Base-by-base conservation (phyloP, 2,113 vertebrate species). In the Pygoscelis antarcticus region DNA sequence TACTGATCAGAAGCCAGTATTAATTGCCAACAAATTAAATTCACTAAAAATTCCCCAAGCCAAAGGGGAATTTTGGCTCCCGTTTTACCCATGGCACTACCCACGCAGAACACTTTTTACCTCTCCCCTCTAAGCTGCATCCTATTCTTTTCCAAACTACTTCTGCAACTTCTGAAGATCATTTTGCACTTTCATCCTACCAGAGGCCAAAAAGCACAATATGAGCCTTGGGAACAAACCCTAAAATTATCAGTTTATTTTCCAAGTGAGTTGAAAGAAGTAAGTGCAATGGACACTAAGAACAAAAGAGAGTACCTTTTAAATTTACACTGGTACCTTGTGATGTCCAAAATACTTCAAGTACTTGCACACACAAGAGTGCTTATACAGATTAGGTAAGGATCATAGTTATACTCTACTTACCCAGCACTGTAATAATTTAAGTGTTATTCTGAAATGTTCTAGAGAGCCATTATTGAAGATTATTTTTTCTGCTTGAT, bases 61-160 rank as follows among this genome's bases (percentile, higher is more conserved):
- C n/a, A 70, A 62, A 61, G 26, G 22, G 38, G 38, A 38, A 38
- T 38, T 38, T 38, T 38, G 38, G 38, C 38, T 38, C 38, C 27
- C 3, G 0, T 70, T 66, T 34, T 26, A 61, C 16, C 7, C 5
- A 6, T 4, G 15, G 8, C 42, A 26, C 20, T 27, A 16, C 18
- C 9, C 23, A 66, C 7, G 1, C 1, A 13, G 7, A 71, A 60
- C 16, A 55, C 18, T 27, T 74, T 64, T 16, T 13, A n/a, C 34
- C 16, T 83, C 5, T 3, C 8, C 10, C 14, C 29, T 13, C 36
- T 44, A 51, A 74, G 26, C 11, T 72, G 23, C 10, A n/a, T 7
- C 16, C 34, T 13, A 27, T 12, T 80, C 7, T 23, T 72, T 80
- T 65, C 22, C 44, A 83, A 71, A 36, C 0, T 1, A 49, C 9